Evolutionary conservation across 2,888 invertebrate genomes (phyloP).

Genomic region (Lochmaea capreae): DNA sequence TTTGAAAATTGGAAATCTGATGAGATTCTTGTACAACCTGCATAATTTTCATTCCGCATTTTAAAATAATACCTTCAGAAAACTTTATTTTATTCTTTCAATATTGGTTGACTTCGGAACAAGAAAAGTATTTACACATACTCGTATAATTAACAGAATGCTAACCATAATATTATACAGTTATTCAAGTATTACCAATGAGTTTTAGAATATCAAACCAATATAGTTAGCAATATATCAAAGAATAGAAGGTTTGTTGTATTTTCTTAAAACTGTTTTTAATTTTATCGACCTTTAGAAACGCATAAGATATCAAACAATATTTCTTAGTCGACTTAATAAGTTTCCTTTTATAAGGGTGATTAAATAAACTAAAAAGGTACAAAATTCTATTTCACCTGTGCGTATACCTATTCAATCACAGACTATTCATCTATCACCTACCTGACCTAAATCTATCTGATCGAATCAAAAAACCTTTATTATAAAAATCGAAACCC

Average conservation of each 20-base stretch:
- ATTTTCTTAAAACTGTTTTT: background rate
- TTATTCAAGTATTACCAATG: too few species aligned
- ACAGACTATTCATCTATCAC: constrained; percentile 18
- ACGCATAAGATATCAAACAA: background rate
- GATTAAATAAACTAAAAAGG: constrained; percentile 6
- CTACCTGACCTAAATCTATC: constrained; percentile 30
- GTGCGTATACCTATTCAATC: constrained; percentile 20
- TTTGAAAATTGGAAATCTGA: too few species aligned
- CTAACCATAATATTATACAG: too few species aligned
- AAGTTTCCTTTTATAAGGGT: background rate
- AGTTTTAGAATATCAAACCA: background rate
- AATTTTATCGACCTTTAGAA: background rate
- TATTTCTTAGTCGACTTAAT: background rate
- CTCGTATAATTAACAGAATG: too few species aligned
- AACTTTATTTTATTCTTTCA: too few species aligned
- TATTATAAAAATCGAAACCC: constrained; percentile 25
- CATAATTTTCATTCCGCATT: too few species aligned
- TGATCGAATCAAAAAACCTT: constrained; percentile 24
- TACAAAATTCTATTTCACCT: constrained; percentile 22
- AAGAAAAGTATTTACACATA: too few species aligned
- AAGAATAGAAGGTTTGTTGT: background rate
- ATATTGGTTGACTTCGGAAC: too few species aligned
- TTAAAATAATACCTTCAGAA: too few species aligned
- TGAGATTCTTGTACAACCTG: too few species aligned
- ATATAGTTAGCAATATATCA: background rate